Percentiles rank a stretch among this genome's conserved stretches.
These are phyloP conservation scores for Caloenas nicobarica DNA, from an alignment of 2,113 vertebrate genomes.

Conservation along the genomic window DNA sequence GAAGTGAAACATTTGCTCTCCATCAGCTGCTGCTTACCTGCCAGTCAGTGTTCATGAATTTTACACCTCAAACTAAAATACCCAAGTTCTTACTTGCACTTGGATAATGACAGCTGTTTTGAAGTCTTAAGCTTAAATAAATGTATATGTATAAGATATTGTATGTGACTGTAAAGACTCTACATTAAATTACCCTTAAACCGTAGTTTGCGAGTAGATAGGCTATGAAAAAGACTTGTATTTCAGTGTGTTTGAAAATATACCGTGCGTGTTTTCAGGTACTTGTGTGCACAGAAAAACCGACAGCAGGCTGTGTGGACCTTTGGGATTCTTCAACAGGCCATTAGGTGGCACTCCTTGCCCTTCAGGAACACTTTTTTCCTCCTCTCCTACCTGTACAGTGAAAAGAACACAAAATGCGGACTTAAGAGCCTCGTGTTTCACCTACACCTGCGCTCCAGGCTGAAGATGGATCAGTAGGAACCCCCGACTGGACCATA, in stretches of 20 bases:
- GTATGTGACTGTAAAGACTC: background rate
- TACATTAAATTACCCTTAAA: background rate
- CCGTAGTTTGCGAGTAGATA: background rate
- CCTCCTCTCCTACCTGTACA: background rate
- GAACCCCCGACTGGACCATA: background rate
- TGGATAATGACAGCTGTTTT: background rate
- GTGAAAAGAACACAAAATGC: background rate
- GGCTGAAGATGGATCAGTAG: background rate
- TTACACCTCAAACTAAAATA: background rate
- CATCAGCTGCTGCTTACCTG: background rate
- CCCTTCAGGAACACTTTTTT: background rate
- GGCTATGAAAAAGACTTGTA: too few relatives aligned
- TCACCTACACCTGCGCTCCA: background rate
- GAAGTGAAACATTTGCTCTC: background rate
- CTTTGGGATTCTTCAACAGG: background rate
- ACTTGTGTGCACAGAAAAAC: fast-evolving
- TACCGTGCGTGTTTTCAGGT: fast-evolving
- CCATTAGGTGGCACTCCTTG: constrained; percentile 27
- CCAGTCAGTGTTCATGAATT: background rate
- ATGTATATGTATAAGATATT: background rate
- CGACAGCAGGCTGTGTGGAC: fast-evolving
- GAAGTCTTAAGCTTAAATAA: background rate
- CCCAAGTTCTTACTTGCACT: background rate
- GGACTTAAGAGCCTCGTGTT: background rate
- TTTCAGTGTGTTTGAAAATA: background rate